Evolutionary conservation across 1,140 invertebrate genomes (phyloP), one percentile per base, ranked within the genome.

Genomic region (Ips typographus): DNA sequence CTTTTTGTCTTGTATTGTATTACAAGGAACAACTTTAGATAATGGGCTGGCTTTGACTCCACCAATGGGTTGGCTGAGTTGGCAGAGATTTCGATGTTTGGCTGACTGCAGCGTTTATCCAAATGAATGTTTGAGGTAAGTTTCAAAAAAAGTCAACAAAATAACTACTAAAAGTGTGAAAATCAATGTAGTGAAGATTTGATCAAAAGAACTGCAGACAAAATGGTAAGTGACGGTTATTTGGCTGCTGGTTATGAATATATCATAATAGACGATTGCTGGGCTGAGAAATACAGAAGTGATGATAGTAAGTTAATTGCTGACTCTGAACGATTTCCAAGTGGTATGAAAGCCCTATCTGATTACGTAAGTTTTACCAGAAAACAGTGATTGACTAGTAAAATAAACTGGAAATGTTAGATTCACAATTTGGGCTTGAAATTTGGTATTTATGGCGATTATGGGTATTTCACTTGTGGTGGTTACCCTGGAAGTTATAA

Each of bases 361-460:
- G 87, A 93, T 80, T 94, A 94, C 85, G 93, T 95, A 83, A 85
- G 88, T 64, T 56, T 61, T 49, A 3, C 3, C 44, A 2, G 22
- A 22, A 22, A 22, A 22, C 22, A 22, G 22, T 22, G 22, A 22
- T n/a, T 60, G n/a, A 43, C 52, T 47, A 22, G 22, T 22, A 49
- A 49, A 49, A 3, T 49, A 49, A 49, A 2, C 22, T 52, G 22
- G 22, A 22, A 22, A 39, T 57, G 40, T 67, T 56, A 94, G 92
- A 83, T 95, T 56, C 94, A 95, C 74, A 76, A 79, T 4, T 86
- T 85, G 77, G 92, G 91, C 0, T 79, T 96, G 4, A 94, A 94
- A 80, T 90, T 96, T 75, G 94, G 93, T 0, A 89, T 95, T 72
- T 96, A 96, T 81, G 89, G 92, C 79, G 93, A 95, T 79, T 94